Evolutionary conservation across 2,113 vertebrate genomes (phyloP), one percentile per base, ranked within the genome.

Genomic region (Halichoeres trimaculatus): DNA sequence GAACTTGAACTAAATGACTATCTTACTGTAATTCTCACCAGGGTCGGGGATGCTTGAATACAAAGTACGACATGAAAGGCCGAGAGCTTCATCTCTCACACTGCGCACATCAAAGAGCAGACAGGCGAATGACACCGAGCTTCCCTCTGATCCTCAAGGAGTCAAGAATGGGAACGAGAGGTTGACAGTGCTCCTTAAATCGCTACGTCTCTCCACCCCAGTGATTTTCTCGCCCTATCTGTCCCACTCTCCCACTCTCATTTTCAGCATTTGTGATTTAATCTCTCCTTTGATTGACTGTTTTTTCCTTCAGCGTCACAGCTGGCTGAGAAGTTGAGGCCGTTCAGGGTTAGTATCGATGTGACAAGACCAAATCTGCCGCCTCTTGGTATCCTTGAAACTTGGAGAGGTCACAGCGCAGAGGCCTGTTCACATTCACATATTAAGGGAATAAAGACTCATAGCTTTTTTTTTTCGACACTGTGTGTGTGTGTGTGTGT

Each of bases 51-150:
- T 12, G 55, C 72, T 40, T 80, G 70, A 85, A 76, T 84, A 41
- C 74, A 77, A 73, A 85, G 73, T 63, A 24, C 13, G 60, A 80
- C 78, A 85, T 83, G 74, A 89, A 91, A 87, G 87, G 55, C 82
- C 16, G 12, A 54, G 52, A 72, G 68, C 70, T 61, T 78, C 22
- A n/a, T 59, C 73, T 84, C 76, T 81, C 61, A 38, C 67, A 38
- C 50, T 23, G 78, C 73, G 36, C 61, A 78, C 78, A 89, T 87
- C 84, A 88, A 88, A 89, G 84, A 81, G 76, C 73, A 82, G 78
- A 77, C 74, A 70, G 78, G 80, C 41, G 51, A 81, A 64, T 45
- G 84, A 85, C 90, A 70, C 56, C 24, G 6, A 52, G 65, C 69
- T 66, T 83, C 13, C 65, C 66, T 89, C 76, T 85, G 81, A 90